These are phyloP conservation scores for Spialia ferax DNA, from an alignment of 2,888 invertebrate genomes.

Conservation along the genomic window DNA sequence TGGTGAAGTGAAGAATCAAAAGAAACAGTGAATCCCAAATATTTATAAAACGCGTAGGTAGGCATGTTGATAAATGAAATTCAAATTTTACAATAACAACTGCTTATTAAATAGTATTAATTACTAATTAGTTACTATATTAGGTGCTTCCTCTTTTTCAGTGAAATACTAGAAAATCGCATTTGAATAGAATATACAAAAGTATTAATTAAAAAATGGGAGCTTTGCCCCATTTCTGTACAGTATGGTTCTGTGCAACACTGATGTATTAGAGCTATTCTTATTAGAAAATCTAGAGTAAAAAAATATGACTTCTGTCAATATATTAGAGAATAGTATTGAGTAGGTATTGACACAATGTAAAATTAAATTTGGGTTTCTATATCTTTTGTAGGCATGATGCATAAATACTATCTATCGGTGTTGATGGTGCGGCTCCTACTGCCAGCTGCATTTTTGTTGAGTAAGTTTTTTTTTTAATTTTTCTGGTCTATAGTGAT, in stretches of 20 bases:
- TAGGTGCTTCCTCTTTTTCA: no score
- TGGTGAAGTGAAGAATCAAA: slow-evolving; percentile 60
- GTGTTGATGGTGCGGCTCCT: slow-evolving; percentile 69
- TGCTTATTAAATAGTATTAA: not conserved
- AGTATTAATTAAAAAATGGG: no score
- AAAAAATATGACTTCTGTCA: no score
- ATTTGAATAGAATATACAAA: no score
- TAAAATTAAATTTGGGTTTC: no score
- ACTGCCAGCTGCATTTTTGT: slow-evolving; percentile 68
- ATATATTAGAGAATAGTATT: no score
- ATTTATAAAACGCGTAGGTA: not conserved
- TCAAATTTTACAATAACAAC: not conserved
- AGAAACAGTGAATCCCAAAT: slow-evolving; percentile 26
- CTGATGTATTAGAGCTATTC: no score
- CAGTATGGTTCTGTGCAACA: no score
- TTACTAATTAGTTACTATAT: not conserved
- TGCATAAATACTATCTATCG: slow-evolving; percentile 66
- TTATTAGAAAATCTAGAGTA: no score
- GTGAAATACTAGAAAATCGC: no score
- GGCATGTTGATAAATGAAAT: not conserved
- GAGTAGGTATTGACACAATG: no score
- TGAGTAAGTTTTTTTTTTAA: slow-evolving; percentile 65
- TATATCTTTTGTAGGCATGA: slow-evolving; percentile 62
- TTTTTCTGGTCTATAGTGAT: not conserved
- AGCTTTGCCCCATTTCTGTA: no score